Conservation (phyloP, 2,797 vertebrate genomes). For the Acridotheres tristis region DNA sequence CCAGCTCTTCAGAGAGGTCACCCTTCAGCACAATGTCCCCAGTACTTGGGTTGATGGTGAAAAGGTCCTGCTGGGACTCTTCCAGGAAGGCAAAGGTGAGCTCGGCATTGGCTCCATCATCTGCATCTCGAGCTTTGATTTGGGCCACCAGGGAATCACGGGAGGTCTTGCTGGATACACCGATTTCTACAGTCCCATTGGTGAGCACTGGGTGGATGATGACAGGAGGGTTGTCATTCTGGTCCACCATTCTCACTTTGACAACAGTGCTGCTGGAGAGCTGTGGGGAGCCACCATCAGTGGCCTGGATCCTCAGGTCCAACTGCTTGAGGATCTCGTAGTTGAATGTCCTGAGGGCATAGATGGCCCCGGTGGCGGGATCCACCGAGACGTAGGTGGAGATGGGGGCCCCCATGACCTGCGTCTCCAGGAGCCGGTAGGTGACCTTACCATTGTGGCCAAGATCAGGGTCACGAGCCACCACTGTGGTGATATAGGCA, state of each 20-base stretch:
- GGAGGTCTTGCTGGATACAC: constrained; percentile 85
- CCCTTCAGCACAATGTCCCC: constrained; percentile 87
- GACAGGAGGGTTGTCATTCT: constrained; percentile 91
- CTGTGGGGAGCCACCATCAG: constrained; percentile 89
- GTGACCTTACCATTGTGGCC: constrained; percentile 89
- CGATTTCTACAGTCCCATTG: constrained; percentile 89
- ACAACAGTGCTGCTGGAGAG: constrained; percentile 88
- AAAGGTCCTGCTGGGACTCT: constrained; percentile 83
- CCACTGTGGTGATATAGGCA: constrained; percentile 87
- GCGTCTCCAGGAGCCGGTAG: constrained; percentile 86
- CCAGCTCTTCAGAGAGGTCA: constrained; percentile 85
- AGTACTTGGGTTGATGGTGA: constrained; percentile 85
- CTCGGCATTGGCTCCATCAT: constrained; percentile 88
- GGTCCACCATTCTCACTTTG: constrained; percentile 89
- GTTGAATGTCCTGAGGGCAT: constrained; percentile 93
- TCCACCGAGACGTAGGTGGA: constrained; percentile 93
- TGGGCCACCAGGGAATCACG: constrained; percentile 87
- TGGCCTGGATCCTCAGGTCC: constrained; percentile 88
- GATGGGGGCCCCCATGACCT: constrained; percentile 84
- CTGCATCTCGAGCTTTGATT: constrained; percentile 89
- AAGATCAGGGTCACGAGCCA: constrained; percentile 86
- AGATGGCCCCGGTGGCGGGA: constrained; percentile 89
- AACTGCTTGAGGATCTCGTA: constrained; percentile 89
- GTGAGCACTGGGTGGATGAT: constrained; percentile 85
- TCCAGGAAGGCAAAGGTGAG: constrained; percentile 86